These are phyloP conservation scores for human DNA, from an alignment of 2,113 vertebrate species.

Conservation along the genomic window GRCh38 chr3:120905501-120906000, in stretches of 20 bases:
- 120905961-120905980: constrained; percentile 16
- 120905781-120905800: not conserved
- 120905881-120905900: not conserved
- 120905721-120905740: constrained; percentile 46
- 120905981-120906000: not conserved
- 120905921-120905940: not conserved
- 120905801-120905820: not conserved
- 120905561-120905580: not conserved
- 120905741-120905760: constrained; percentile 1
- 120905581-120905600: not conserved
- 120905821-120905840: not conserved
- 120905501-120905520: constrained; percentile 13
- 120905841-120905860: constrained; percentile 20
- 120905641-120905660: constrained; percentile 21
- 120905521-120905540: constrained; percentile 33
- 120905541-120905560: not conserved
- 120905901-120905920: not conserved
- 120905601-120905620: not conserved
- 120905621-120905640: not conserved
- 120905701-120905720: constrained; percentile 26
- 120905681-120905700: not conserved
- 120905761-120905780: constrained; percentile 35
- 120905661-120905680: not conserved
- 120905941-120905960: constrained; percentile 40
- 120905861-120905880: not conserved